Base-by-base conservation (phyloP, 2,113 vertebrate species). In the Tychaedon coryphoeus region DNA sequence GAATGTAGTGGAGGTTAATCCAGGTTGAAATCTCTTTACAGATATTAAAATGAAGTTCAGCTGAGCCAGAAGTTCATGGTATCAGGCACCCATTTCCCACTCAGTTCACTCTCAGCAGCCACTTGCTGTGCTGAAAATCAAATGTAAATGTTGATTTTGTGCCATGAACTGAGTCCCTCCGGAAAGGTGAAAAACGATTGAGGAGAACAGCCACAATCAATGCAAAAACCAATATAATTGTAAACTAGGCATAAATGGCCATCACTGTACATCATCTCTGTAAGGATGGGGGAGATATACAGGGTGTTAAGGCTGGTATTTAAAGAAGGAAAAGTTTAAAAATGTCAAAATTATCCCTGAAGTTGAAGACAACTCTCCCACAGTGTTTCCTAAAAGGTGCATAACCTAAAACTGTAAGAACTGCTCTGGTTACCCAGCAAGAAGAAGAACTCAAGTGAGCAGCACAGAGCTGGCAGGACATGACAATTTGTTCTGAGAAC, bases 21-120 rank as follows among this genome's bases (percentile, higher is more conserved):
- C 43, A 60, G 56, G 36, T 86, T 89, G 82, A 60, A 74, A 48
- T 87, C 81, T 86, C 72, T 77, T 45, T 78, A 34, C 43, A 78
- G 92, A 50, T 71, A 91, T 40, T 60, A 57, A 91, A 92, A 89
- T 47, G 25, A 70, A 40, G 69, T 48, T 92, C 65, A 51, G 56
- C 43, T 71, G 72, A 88, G 48, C 9, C 64, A 77, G 33, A 73
- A 74, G 51, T 56, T 42, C 40, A 38, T 53, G 14, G 54, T 88
- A 91, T 29, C 61, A 62, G 31, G 40, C 47, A 40, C 25, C 9
- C 33, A 5, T 73, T 53, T 48, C 50, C n/a, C 38, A 26, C 70
- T 20, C 51, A 53, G 53, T 6, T 6, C 45, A 25, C 53, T 60
- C 69, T 47, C 70, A 82, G 77, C 47, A 61, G 45, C 31, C 61